Evolutionary conservation across 2,113 vertebrate species (phyloP).

Genomic region (Dicentrarchus labrax): DNA sequence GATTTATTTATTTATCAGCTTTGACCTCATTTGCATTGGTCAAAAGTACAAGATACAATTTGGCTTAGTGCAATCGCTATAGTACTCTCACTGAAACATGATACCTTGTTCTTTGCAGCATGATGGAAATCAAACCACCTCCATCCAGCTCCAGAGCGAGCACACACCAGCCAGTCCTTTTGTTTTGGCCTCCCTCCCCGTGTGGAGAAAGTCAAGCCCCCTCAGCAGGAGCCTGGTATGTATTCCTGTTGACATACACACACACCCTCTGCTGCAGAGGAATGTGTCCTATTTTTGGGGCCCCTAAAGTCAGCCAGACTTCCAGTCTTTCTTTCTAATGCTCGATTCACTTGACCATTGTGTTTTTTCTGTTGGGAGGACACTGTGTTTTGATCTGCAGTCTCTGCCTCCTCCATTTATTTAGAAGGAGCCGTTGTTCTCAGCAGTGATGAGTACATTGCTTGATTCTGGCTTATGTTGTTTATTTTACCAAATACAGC

Average conservation of each 20-base stretch:
- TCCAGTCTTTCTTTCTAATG: constrained; percentile 47
- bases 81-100: not conserved
- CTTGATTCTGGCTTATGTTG: not conserved
- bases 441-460: constrained; percentile 2
- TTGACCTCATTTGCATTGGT: not conserved
- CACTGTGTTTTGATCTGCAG: constrained; percentile 47
- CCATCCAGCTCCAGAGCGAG: constrained; percentile 23
- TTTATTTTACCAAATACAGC: constrained; percentile 22
- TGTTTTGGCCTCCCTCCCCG: constrained; percentile 57
- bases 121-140: constrained; percentile 25
- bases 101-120: not conserved
- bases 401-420: constrained; percentile 39
- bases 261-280: constrained; percentile 64
- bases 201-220: constrained; percentile 69
- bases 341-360: constrained; percentile 65
- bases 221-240: constrained; percentile 71
- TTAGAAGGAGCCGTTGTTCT: constrained; percentile 36
- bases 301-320: constrained; percentile 64
- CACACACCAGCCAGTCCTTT: constrained; percentile 51
- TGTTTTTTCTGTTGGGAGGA: constrained; percentile 23
- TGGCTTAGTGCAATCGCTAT: too few species aligned
- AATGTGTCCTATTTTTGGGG: constrained; percentile 76
- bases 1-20: not conserved
- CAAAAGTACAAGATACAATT: too few species aligned
- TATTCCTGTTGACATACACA: constrained; percentile 73